A percentile compares a stretch with the other conserved stretches of the same genome.
Evolutionary conservation across 2,888 invertebrate genomes (phyloP).

Genomic region (Saturnia pavonia): DNA sequence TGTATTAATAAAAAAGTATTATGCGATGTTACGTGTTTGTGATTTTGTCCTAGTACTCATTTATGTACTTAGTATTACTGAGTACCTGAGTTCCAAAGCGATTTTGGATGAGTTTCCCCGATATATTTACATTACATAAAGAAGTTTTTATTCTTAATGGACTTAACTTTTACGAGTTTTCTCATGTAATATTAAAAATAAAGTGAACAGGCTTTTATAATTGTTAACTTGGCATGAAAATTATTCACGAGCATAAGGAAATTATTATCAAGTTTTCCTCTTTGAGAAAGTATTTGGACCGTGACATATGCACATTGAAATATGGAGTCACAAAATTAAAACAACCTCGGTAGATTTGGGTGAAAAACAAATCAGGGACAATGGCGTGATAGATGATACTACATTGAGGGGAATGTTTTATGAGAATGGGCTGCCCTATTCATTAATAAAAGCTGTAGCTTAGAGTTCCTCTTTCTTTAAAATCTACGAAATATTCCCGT

Average conservation of each 20-base stretch:
- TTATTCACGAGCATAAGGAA: not conserved
- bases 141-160: not conserved
- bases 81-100: too few relatives aligned
- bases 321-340: constrained; percentile 1
- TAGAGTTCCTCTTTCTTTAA: not conserved
- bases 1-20: too few relatives aligned
- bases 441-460: not conserved
- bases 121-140: not conserved
- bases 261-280: not conserved
- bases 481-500: not conserved
- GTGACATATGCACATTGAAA: not conserved
- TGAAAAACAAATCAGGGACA: not conserved
- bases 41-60: not conserved
- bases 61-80: not conserved
- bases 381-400: not conserved
- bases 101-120: too few relatives aligned
- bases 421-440: not conserved
- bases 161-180: not conserved
- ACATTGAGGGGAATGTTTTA: not conserved
- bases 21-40: too few relatives aligned
- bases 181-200: not conserved
- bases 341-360: not conserved
- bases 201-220: not conserved
- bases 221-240: not conserved
- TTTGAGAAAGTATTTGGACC: not conserved